Evolutionary conservation across 23 tunicate genomes (phyloP).

Genomic region (Trididemnum clinides): DNA sequence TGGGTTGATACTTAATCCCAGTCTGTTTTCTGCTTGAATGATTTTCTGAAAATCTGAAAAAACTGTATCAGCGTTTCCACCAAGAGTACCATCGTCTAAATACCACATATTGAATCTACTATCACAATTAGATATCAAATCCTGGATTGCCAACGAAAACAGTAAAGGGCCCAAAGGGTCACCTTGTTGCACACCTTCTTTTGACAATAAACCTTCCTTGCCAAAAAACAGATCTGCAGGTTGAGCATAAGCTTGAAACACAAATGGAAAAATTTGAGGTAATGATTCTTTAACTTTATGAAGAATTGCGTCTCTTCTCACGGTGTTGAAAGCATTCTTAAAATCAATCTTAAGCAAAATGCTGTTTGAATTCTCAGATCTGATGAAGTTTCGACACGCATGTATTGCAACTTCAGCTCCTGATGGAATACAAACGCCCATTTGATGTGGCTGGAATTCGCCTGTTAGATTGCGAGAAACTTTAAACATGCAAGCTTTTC

Average conservation of each 20-base stretch:
- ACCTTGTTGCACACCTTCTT: slow-evolving; percentile 16
- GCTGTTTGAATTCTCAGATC: not conserved
- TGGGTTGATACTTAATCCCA: not conserved
- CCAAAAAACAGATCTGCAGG: not conserved
- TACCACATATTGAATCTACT: slow-evolving; percentile 4
- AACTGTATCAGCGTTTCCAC: not conserved
- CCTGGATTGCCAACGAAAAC: slow-evolving; percentile 3
- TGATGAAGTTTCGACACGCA: not conserved
- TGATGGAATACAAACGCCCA: not conserved
- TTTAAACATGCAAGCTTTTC: not conserved
- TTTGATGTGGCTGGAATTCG: not conserved
- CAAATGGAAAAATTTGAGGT: not conserved
- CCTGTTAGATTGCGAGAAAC: not conserved
- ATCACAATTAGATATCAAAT: not conserved
- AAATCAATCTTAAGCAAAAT: not conserved
- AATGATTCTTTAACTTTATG: not conserved
- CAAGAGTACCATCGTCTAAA: slow-evolving; percentile 6
- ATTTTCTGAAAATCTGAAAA: not conserved
- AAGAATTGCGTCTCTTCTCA: not conserved
- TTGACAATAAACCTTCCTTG: not conserved
- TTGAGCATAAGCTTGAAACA: too few relatives aligned
- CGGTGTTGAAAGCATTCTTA: not conserved
- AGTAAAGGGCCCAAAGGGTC: slow-evolving; percentile 10
- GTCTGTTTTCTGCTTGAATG: not conserved
- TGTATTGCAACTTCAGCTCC: not conserved